Evolutionary conservation across 1,140 invertebrate species (phyloP).

Genomic region (Gonioctena quinquepunctata): DNA sequence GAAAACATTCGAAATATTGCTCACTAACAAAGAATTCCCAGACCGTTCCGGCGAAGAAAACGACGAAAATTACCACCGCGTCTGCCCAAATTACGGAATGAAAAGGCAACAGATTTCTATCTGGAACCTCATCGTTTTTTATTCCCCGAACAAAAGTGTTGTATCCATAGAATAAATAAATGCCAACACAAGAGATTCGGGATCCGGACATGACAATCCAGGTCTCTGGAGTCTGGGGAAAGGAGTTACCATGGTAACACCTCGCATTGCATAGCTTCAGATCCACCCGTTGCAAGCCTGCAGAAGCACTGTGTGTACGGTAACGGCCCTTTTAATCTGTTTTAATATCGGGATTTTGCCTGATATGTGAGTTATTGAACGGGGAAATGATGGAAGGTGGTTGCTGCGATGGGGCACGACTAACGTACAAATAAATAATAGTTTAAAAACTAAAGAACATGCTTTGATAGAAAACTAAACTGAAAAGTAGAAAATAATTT

Average conservation of each 20-base stretch:
- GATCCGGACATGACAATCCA: conserved; percentile 31
- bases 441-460: no score
- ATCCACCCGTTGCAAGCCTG: conserved; percentile 17
- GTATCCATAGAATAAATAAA: conserved; percentile 31
- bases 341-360: conserved; percentile 23
- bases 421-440: no score
- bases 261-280: conserved; percentile 25
- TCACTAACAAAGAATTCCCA: neutral
- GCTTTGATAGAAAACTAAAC: no score
- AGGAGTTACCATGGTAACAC: conserved; percentile 24
- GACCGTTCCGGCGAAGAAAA: neutral
- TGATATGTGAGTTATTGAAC: conserved; percentile 1
- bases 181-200: conserved; percentile 16
- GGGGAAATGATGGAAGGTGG: neutral
- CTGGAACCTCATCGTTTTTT: conserved; percentile 8
- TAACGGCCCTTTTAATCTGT: conserved; percentile 10
- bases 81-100: conserved; percentile 1
- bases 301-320: conserved; percentile 15
- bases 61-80: neutral
- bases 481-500: no score
- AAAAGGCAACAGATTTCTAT: conserved; percentile 7
- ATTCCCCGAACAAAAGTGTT: conserved; percentile 18
- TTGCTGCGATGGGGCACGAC: no score
- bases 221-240: conserved; percentile 32
- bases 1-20: no score